phyloP scores from a whole-genome alignment of 1,140 invertebrate genomes.

The Drosophila elegans region DNA sequence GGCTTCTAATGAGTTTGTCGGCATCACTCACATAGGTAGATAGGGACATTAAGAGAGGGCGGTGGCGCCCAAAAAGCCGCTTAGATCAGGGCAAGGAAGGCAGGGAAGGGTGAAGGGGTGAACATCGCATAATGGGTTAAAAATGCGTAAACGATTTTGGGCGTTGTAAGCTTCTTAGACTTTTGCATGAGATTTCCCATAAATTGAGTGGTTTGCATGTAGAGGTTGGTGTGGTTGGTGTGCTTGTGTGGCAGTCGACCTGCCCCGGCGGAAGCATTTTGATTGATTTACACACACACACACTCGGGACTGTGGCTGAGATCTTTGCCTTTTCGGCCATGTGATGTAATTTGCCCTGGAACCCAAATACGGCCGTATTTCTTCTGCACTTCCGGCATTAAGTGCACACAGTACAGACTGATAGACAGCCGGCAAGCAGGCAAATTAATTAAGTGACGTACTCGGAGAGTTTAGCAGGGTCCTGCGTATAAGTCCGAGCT shows the following conservation, averaged over 20 bases:
- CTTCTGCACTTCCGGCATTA: slow-evolving; percentile 80
- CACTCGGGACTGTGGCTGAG: slow-evolving; percentile 16
- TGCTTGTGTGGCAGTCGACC: slow-evolving; percentile 9
- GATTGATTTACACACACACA: slow-evolving; percentile 72
- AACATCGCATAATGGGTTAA: slow-evolving; percentile 66
- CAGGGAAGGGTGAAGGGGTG: slow-evolving; percentile 4
- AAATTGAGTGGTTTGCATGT: slow-evolving; percentile 51
- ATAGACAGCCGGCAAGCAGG: slow-evolving; percentile 39
- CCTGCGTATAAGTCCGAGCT: slow-evolving; percentile 7
- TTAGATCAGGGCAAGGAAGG: slow-evolving; percentile 32
- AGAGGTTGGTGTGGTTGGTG: background rate
- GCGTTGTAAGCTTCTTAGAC: slow-evolving; percentile 79
- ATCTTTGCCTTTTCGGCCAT: slow-evolving; percentile 58
- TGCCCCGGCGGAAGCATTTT: slow-evolving; percentile 70
- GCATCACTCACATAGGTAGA: slow-evolving; percentile 66
- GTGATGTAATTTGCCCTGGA: slow-evolving; percentile 72
- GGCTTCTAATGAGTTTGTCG: slow-evolving; percentile 82
- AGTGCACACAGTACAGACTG: slow-evolving; percentile 56
- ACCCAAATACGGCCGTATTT: slow-evolving; percentile 75
- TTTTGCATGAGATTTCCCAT: slow-evolving; percentile 77
- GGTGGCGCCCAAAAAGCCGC: slow-evolving; percentile 45
- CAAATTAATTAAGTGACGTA: slow-evolving; percentile 81
- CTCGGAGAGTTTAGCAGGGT: slow-evolving; percentile 42
- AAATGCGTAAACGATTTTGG: slow-evolving; percentile 79
- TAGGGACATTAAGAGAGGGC: slow-evolving; percentile 8